Evolutionary conservation across 2,113 vertebrate genomes (phyloP).

Genomic region (Brachypteracias leptosomus): DNA sequence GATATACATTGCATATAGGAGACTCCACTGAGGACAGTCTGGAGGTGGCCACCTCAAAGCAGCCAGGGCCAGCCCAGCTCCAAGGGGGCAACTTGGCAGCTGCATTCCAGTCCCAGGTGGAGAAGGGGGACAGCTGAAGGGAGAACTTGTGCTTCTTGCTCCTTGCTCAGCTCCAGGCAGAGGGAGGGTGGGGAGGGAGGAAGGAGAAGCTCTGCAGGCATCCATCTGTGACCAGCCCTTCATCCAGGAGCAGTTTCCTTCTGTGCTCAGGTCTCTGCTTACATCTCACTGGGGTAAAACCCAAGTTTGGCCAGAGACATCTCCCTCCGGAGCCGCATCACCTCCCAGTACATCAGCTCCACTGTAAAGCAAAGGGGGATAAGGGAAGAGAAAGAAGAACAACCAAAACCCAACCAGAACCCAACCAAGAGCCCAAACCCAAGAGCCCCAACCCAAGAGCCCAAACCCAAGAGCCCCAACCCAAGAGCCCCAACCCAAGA

Average conservation of each 20-base stretch:
- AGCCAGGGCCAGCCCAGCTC: slow-evolving; percentile 46
- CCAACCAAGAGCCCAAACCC: too few relatives aligned
- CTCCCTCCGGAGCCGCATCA: slow-evolving; percentile 90
- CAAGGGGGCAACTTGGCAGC: neutral
- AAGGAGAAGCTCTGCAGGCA: neutral
- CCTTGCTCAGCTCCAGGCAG: neutral
- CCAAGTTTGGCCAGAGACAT: slow-evolving; percentile 95
- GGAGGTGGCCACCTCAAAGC: neutral
- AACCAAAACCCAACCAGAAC: too few relatives aligned
- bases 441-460: too few relatives aligned
- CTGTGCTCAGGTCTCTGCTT: neutral
- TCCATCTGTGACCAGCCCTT: neutral
- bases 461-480: too few relatives aligned
- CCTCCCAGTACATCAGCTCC: slow-evolving; percentile 96
- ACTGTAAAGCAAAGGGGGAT: slow-evolving; percentile 67
- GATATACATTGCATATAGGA: slow-evolving; percentile 23
- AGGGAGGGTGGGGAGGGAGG: neutral
- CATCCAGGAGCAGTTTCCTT: neutral
- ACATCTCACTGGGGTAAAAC: slow-evolving; percentile 86
- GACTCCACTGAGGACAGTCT: neutral
- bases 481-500: too few relatives aligned
- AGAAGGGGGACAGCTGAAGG: neutral
- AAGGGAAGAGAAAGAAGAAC: neutral
- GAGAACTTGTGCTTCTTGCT: slow-evolving; percentile 1
- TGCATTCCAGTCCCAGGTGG: neutral